Evolutionary conservation across 2,113 vertebrate genomes (phyloP), one percentile per base, ranked within the genome.

Genomic region (Phoenicopterus ruber): DNA sequence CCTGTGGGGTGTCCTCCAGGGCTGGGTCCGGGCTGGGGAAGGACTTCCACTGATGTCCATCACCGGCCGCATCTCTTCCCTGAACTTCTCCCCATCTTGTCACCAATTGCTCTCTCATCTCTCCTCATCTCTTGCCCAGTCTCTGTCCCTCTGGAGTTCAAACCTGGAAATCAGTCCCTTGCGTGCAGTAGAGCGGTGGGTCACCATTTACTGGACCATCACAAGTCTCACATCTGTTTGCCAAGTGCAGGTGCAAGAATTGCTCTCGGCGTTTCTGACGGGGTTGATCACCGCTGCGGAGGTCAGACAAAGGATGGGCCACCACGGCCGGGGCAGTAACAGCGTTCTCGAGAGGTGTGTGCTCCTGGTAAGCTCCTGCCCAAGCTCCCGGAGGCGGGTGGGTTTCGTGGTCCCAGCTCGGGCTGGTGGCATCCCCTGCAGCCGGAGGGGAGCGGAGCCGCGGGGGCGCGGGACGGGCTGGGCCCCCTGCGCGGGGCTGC

Each of bases 201-300:
- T 71, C 10, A 6, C 52, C 57, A 5, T 17, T 74, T 22, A 26
- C 29, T n/a, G 61, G n/a, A 26, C n/a, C 50, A 17, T 54, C 70
- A 8, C 4, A 11, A 31, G 32, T 9, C 19, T 65, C 36, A 5
- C 4, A 0, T 52, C 71, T 70, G 6, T 78, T 74, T 55, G 57
- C 65, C 63, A 38, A 15, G 29, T 13, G 26, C 1, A 1, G 55
- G 17, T 38, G 18, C 25, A 17, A 46, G 61, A 74, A 15, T 21
- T 12, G 49, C 38, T 80, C 54, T 28, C 5, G 4, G 55, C 5
- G 0, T 38, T 62, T 78, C 32, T 49, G 32, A 17, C 2, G 5
- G 46, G 7, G 8, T 19, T 38, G 34, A 10, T 73, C 58, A 31
- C 13, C 0, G 0, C 63, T 32, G 19, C 3, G 7, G 31, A 44